A percentile compares a stretch with the other conserved stretches of the same genome.
phyloP scores from a whole-genome alignment of 2,888 invertebrate species.

The Limnephilus marmoratus region DNA sequence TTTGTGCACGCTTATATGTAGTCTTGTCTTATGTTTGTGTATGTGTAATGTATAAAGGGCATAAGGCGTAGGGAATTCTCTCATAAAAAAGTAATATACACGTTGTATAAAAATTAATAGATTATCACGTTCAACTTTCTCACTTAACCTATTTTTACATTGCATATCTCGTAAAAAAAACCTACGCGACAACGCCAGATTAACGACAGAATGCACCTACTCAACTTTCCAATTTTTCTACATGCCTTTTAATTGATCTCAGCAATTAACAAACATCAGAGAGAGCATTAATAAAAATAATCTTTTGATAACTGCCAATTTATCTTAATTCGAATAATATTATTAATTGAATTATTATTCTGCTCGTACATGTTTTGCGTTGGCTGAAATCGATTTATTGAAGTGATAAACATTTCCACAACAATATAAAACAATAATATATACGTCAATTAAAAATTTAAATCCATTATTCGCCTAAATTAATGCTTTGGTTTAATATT shows the following conservation, averaged over 20 bases:
- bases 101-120: neutral
- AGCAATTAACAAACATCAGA: neutral
- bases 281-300: neutral
- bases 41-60: slow-evolving; percentile 24
- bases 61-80: slow-evolving; percentile 35
- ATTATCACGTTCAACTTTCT: neutral
- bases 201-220: neutral
- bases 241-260: neutral
- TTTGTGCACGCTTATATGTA: neutral
- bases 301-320: neutral
- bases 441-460: neutral
- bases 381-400: slow-evolving; percentile 14
- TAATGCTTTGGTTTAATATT: neutral
- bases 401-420: neutral
- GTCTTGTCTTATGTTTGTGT: neutral
- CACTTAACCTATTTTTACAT: neutral
- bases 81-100: neutral
- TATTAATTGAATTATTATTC: neutral
- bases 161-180: neutral
- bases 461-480: neutral
- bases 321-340: neutral
- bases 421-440: neutral
- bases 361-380: neutral
- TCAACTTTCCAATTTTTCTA: neutral
- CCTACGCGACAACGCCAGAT: neutral